phyloP scores from a whole-genome alignment of 2,888 invertebrate species.

The Ormyrus nitidulus region DNA sequence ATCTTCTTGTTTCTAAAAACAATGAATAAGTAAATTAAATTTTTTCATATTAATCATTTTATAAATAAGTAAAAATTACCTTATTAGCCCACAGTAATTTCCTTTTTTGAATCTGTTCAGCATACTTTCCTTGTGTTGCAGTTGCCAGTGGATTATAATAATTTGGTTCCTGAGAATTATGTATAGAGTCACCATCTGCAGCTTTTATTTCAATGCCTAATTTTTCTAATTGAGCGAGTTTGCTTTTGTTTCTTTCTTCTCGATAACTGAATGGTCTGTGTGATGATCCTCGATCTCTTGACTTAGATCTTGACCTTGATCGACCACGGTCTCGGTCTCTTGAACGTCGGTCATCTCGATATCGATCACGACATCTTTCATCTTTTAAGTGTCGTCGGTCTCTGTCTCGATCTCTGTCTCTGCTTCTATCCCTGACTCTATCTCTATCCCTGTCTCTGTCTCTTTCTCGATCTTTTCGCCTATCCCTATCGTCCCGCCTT shows the following conservation, averaged over 20 bases:
- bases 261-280: slow-evolving; percentile 69
- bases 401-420: slow-evolving; percentile 63
- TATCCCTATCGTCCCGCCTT: slow-evolving; percentile 62
- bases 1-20: slow-evolving; percentile 66
- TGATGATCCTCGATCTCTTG: slow-evolving; percentile 63
- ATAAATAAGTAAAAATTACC: slow-evolving; percentile 68
- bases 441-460: slow-evolving; percentile 68
- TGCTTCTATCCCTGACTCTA: slow-evolving; percentile 62
- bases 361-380: slow-evolving; percentile 70
- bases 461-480: slow-evolving; percentile 60
- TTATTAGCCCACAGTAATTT: slow-evolving; percentile 94
- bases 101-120: slow-evolving; percentile 90
- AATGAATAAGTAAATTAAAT: not conserved
- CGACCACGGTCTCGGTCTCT: slow-evolving; percentile 71
- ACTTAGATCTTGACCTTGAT: slow-evolving; percentile 71
- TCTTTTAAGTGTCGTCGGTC: slow-evolving; percentile 70
- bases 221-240: slow-evolving; percentile 76
- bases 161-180: slow-evolving; percentile 76
- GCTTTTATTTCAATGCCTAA: slow-evolving; percentile 74
- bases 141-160: slow-evolving; percentile 86
- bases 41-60: not conserved
- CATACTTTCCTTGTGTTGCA: slow-evolving; percentile 86
- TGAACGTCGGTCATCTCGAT: slow-evolving; percentile 67
- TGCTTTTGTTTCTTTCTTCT: slow-evolving; percentile 75
- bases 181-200: slow-evolving; percentile 51